Evolutionary conservation across 2,113 vertebrate species (phyloP).

Genomic region (Hypocryptadius cinnamomeus): DNA sequence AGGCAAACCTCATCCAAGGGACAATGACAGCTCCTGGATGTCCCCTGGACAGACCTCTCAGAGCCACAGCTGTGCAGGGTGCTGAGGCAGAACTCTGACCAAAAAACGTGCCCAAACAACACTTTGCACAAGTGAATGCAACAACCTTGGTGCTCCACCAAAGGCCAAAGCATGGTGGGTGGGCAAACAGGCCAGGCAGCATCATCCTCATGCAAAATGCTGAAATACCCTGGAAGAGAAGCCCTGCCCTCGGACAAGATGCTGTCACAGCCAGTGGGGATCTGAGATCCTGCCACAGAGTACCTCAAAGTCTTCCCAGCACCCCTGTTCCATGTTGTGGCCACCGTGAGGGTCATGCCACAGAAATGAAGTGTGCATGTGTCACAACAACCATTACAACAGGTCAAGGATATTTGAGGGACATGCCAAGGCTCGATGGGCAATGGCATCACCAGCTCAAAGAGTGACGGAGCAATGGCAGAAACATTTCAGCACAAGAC

Average conservation of each 20-base stretch:
- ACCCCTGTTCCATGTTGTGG: fast-evolving
- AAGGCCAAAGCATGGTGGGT: not conserved
- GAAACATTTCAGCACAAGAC: fast-evolving
- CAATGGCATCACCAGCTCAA: fast-evolving
- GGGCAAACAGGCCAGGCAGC: not conserved
- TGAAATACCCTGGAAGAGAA: not conserved
- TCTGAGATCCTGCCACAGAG: not conserved
- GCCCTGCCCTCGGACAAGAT: fast-evolving
- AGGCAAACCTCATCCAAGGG: not conserved
- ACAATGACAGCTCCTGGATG: not conserved
- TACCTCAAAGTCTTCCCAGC: fast-evolving
- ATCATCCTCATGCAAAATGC: fast-evolving
- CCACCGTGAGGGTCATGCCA: not conserved
- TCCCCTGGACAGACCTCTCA: not conserved
- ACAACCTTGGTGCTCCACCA: not conserved
- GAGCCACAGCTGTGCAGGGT: not conserved
- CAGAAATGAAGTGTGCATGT: fast-evolving
- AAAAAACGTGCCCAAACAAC: fast-evolving
- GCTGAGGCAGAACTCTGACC: not conserved
- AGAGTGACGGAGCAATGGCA: fast-evolving
- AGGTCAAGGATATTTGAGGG: not conserved
- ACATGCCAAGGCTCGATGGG: fast-evolving
- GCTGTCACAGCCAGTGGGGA: fast-evolving
- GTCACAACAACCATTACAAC: not conserved
- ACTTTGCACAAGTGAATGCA: fast-evolving